phyloP scores from a whole-genome alignment of 2,797 vertebrate genomes.

The Champsocephalus gunnari region DNA sequence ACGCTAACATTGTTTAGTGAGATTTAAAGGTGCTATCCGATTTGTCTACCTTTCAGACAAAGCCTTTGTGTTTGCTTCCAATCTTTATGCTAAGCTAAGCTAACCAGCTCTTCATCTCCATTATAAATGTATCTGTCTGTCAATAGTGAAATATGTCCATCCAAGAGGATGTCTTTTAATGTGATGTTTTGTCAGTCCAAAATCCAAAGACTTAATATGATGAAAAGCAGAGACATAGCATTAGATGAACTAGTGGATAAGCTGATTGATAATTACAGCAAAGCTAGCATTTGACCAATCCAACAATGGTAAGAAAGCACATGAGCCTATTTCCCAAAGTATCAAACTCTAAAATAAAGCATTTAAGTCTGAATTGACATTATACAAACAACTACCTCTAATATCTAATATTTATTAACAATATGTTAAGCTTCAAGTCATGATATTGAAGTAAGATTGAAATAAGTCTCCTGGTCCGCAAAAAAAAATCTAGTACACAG shows the following conservation, averaged over 20 bases:
- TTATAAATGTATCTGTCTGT: too few relatives aligned
- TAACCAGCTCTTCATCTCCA: not conserved
- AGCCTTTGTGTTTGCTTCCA: not conserved
- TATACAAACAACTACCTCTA: not conserved
- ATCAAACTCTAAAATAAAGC: not conserved
- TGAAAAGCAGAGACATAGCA: too few relatives aligned
- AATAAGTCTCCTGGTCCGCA: slow-evolving; percentile 18
- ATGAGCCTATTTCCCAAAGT: not conserved
- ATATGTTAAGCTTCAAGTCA: not conserved
- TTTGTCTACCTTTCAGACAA: not conserved
- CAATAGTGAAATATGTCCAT: too few relatives aligned
- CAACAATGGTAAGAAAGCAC: not conserved
- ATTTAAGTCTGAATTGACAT: not conserved
- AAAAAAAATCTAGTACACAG: slow-evolving; percentile 24
- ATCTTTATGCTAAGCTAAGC: slow-evolving; percentile 1
- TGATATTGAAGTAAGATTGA: not conserved
- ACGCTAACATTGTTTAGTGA: too few relatives aligned
- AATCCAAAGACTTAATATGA: too few relatives aligned
- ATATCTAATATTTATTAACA: not conserved
- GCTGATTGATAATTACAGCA: too few relatives aligned
- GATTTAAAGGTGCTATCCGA: too few relatives aligned
- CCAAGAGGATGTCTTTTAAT: too few relatives aligned
- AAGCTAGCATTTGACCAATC: not conserved
- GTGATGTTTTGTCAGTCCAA: too few relatives aligned
- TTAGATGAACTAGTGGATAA: too few relatives aligned